Evolutionary conservation across 1,140 invertebrate species (phyloP).

Genomic region (Rhagoletis pomonella): DNA sequence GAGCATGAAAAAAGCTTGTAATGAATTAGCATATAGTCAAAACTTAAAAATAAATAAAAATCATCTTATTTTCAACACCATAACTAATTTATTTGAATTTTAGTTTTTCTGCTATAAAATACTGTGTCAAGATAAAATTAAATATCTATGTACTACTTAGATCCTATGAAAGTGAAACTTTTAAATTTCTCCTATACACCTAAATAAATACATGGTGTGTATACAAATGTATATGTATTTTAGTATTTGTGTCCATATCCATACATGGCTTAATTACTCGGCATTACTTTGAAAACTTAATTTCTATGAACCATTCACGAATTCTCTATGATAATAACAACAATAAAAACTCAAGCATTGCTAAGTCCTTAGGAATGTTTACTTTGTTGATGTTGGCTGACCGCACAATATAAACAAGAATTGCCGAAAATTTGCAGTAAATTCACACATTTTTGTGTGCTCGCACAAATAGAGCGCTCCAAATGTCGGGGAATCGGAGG

Average conservation of each 20-base stretch:
- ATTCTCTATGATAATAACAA: not conserved
- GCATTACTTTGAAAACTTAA: not conserved
- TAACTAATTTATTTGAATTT: too few species aligned
- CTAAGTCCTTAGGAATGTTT: constrained; percentile 35
- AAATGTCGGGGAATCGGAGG: not conserved
- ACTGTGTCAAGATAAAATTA: too few species aligned
- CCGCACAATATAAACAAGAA: constrained; percentile 21
- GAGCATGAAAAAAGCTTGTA: too few species aligned
- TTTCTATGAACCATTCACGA: constrained; percentile 19
- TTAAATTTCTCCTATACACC: not conserved
- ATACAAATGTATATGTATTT: too few species aligned
- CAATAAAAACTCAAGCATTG: not conserved
- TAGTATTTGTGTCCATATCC: not conserved
- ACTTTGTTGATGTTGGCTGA: constrained; percentile 25
- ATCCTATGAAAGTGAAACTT: not conserved
- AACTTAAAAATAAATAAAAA: too few species aligned
- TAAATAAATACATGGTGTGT: too few species aligned
- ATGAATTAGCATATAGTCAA: too few species aligned
- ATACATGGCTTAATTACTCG: constrained; percentile 14
- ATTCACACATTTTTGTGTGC: constrained; percentile 37
- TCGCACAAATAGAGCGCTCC: not conserved
- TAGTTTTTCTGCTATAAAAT: too few species aligned
- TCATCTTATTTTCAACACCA: too few species aligned
- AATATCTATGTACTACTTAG: too few species aligned
- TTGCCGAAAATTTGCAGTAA: constrained; percentile 25